These are phyloP conservation scores for Eidolon dupreanum DNA, from an alignment of 2,797 vertebrate species.

Conservation along the genomic window DNA sequence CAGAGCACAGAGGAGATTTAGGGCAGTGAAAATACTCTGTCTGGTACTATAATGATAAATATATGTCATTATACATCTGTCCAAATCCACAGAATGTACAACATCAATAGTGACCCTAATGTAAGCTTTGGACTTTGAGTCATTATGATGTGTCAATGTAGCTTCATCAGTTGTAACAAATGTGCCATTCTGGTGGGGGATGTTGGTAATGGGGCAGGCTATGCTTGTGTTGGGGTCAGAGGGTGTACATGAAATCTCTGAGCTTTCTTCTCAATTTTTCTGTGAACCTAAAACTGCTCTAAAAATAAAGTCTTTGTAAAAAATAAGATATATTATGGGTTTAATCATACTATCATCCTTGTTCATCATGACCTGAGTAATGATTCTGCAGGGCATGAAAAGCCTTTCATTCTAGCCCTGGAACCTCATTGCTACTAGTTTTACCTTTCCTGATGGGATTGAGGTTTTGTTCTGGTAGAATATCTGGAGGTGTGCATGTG, in stretches of 20 bases:
- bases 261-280: not conserved
- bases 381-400: not conserved
- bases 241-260: not conserved
- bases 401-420: not conserved
- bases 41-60: not conserved
- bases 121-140: not conserved
- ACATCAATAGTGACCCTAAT: not conserved
- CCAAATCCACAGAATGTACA: not conserved
- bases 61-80: not conserved
- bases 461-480: not conserved
- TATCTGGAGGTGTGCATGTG: not conserved
- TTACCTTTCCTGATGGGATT: not conserved
- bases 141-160: not conserved
- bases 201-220: not conserved
- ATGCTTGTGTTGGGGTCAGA: fast-evolving
- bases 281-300: not conserved
- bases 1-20: not conserved
- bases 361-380: not conserved
- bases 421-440: not conserved
- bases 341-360: not conserved
- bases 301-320: not conserved
- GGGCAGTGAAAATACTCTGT: not conserved
- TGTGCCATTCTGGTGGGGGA: too few relatives aligned
- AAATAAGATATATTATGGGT: not conserved
- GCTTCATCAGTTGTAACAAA: not conserved